These are phyloP conservation scores for Neoascia interrupta DNA, from an alignment of 2,888 invertebrate species.

Conservation along the genomic window DNA sequence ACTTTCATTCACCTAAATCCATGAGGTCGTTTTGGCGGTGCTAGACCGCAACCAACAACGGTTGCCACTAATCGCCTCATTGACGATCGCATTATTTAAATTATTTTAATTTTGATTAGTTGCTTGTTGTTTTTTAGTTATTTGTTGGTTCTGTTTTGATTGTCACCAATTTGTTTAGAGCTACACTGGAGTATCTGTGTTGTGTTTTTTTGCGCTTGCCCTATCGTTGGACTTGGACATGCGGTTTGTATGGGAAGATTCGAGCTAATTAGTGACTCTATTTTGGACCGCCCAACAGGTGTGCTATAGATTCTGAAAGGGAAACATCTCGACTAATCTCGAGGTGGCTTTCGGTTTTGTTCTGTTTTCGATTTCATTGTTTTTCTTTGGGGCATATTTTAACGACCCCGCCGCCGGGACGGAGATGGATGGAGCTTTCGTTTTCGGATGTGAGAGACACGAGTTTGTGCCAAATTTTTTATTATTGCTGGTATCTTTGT, in stretches of 20 bases:
- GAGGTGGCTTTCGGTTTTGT: conserved; percentile 3
- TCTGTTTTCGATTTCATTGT: conserved; percentile 24
- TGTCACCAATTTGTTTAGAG: conserved; percentile 13
- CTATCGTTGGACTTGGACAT: no score
- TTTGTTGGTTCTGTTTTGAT: no score
- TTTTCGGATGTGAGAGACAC: conserved; percentile 5
- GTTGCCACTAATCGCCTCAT: conserved; percentile 11
- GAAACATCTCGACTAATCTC: no score
- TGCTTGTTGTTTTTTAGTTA: conserved; percentile 20
- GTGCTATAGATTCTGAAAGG: no score
- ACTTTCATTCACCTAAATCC: conserved; percentile 33
- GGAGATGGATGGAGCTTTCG: neutral
- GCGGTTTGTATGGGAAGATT: no score
- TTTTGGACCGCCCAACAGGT: no score
- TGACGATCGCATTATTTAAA: conserved; percentile 17
- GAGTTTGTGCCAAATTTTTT: no score
- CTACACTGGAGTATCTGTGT: conserved; percentile 5
- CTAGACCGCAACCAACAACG: no score
- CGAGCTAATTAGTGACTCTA: no score
- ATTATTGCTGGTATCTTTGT: no score
- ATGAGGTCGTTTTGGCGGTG: neutral
- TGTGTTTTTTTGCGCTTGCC: conserved; percentile 3
- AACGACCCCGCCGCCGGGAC: no score
- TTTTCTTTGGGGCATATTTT: no score
- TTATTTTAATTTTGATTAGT: conserved; percentile 8